Evolutionary conservation across 2,888 invertebrate genomes (phyloP), one percentile per base, ranked within the genome.

Genomic region (Synergus laeviventris): DNA sequence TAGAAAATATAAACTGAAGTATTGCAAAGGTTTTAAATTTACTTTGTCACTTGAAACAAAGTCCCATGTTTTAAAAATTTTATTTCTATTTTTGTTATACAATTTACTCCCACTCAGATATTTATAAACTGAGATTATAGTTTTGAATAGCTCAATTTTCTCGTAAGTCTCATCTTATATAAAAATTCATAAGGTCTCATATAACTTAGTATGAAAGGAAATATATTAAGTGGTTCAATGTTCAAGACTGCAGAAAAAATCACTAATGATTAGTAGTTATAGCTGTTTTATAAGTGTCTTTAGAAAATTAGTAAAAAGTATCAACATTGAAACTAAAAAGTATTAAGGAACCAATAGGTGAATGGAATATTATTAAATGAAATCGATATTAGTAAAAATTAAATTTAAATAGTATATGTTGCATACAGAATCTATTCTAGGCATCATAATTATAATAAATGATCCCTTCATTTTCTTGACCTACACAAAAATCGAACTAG

Each of bases 261-360:
- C n/a, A 70, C 18, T 14, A 18, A 39, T 45, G 36, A 39, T 45
- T 39, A 60, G 60, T 24, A 74, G 14, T 18, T 38, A n/a, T n/a
- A 73, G 36, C 18, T 56, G 36, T 74, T 74, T 74, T 74, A 14
- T 21, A 39, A 74, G 42, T 59, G 38, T 74, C n/a, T 74, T 74
- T 16, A 45, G 16, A 12, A 70, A 24, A 49, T 42, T n/a, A 49
- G 5, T 45, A 70, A 31, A 9, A 70, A 36, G 49, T 66, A 45
- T 36, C 14, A 54, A 16, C n/a, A 70, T 24, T 59, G 11, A 49
- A 49, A 42, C 1, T 31, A 36, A 61, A 74, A 61, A 76, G 54
- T 74, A 73, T 73, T 42, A 62, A n/a, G 36, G 16, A 54, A 73
- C 21, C 16, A 61, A n/a, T 61, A 73, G 21, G 62, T 36, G 14